A percentile compares a stretch with the other conserved stretches of the same genome.
phyloP scores from a whole-genome alignment of 2,888 invertebrate genomes.

The Hypercompe scribonia region DNA sequence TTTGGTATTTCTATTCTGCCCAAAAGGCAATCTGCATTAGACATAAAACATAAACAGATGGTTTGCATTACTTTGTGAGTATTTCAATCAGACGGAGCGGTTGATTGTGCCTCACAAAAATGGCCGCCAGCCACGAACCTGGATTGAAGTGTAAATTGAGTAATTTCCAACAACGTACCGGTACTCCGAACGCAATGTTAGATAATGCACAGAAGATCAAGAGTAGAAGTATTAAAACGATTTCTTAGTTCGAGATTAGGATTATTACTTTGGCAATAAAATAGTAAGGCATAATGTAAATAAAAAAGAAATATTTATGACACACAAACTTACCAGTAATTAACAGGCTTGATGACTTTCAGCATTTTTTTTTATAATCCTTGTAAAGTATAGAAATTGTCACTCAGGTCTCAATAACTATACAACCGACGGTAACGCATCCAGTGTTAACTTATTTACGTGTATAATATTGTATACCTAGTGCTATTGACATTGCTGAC shows the following conservation, averaged over 20 bases:
- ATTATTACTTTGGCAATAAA: neutral
- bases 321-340: neutral
- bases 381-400: neutral
- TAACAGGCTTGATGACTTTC: neutral
- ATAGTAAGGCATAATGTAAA: neutral
- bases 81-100: slow-evolving; percentile 58
- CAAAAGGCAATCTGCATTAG: neutral
- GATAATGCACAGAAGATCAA: neutral
- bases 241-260: neutral
- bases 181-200: slow-evolving; percentile 26
- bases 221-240: neutral
- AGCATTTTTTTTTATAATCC: too few relatives aligned
- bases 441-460: too few relatives aligned
- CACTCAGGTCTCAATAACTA: neutral
- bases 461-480: neutral
- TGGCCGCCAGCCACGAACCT: slow-evolving; percentile 83
- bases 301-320: neutral
- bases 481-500: neutral
- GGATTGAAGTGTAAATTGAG: slow-evolving; percentile 86
- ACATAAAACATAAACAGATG: slow-evolving; percentile 13
- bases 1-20: neutral
- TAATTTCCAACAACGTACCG: slow-evolving; percentile 69
- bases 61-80: slow-evolving; percentile 31
- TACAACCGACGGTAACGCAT: too few relatives aligned
- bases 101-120: slow-evolving; percentile 68